phyloP scores from a whole-genome alignment of 2,797 vertebrate genomes.

The Enteromius viviparus region DNA sequence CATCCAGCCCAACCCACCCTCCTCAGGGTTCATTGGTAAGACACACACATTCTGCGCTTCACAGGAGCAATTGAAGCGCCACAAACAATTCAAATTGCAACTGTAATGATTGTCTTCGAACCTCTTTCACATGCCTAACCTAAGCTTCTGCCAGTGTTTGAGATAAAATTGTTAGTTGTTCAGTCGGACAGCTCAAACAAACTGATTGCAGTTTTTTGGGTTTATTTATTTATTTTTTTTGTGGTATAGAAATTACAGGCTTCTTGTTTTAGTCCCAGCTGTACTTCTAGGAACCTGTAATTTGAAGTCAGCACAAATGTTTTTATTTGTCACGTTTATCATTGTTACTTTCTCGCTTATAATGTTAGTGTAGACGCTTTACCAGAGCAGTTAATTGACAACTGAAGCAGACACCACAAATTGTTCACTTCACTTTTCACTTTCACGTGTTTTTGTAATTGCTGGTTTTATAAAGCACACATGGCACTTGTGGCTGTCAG shows the following conservation, averaged over 20 bases:
- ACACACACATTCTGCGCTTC: slow-evolving; percentile 25
- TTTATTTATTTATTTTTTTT: too few species aligned
- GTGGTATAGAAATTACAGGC: background rate
- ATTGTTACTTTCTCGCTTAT: background rate
- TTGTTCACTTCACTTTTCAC: background rate
- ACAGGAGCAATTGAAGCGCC: background rate
- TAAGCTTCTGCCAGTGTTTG: background rate
- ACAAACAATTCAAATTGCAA: background rate
- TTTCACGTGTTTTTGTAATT: background rate
- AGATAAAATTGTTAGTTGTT: background rate
- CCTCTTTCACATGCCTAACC: background rate
- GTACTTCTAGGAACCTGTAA: background rate
- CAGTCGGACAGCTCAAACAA: background rate
- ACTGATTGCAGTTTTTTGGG: background rate
- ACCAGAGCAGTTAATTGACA: background rate
- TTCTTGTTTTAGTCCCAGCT: background rate
- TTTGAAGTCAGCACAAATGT: background rate
- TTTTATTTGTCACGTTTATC: background rate
- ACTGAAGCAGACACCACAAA: background rate
- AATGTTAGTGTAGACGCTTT: background rate
- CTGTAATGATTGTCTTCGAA: background rate
- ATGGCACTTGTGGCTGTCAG: background rate
- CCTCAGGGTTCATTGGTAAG: slow-evolving; percentile 97
- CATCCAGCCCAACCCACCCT: slow-evolving; percentile 98
- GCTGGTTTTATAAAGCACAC: background rate